Base-by-base conservation (phyloP, 2,797 vertebrate genomes). In the Chiroxiphia lanceolata region DNA sequence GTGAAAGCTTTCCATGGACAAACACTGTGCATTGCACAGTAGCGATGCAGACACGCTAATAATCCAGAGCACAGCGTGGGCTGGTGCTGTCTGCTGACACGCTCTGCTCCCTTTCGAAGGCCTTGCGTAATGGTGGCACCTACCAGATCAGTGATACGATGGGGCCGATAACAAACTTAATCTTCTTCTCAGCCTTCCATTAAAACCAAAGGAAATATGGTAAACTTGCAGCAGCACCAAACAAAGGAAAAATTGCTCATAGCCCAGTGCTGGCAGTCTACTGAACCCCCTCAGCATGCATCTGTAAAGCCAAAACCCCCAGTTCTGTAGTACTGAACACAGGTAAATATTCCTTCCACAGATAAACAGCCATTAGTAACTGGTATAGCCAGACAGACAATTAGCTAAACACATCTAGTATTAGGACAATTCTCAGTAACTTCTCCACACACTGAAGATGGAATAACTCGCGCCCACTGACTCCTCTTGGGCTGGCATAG, bases 1-100 rank as follows among this genome's bases (percentile, higher is more conserved):
- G 22, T 0, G 1, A 48, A 78, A 64, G 15, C 10, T 78, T 78
- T 38, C 42, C 23, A 6, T 0, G 2, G 40, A 15, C 4, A 1
- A 88, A 48, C 0, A 0, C 19, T 1, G 29, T 1, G 29, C 11
- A 2, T 22, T 0, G 0, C 48, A 9, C 5, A 2, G 56, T 8
- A 72, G 67, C 2, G 1, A 36, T 3, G 2, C 27, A 23, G 85
- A 8, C 4, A 5, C 0, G 0, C 18, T 4, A 20, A 33, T 4
- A 71, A 53, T 3, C 11, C 11, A 1, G 45, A 53, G 47, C 50
- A 6, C 27, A 5, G 48, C 0, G 0, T 61, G 57, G 44, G 56
- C 53, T 2, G 0, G 65, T 0, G 71, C 38, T 1, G 5, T 38
- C 36, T 47, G 29, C 26, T 0, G 11, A 56, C 57, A 57, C 6